Conservation (phyloP, 2,797 vertebrate species). For the Myotis vivesi region DNA sequence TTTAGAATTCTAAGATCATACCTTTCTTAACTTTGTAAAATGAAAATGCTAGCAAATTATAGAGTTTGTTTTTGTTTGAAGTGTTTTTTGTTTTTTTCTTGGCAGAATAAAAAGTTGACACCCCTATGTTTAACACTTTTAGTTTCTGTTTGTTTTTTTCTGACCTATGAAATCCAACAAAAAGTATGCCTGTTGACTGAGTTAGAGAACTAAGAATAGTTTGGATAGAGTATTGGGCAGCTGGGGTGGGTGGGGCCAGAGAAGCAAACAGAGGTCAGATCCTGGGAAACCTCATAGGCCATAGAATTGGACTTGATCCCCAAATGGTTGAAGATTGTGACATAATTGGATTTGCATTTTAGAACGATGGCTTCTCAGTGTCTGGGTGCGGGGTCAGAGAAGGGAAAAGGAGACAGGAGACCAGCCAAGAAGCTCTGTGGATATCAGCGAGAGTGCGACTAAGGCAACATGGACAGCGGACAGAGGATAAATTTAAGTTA, state of each 20-base stretch:
- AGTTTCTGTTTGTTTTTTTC: not conserved
- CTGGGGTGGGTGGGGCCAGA: not conserved
- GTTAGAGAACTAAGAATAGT: not conserved
- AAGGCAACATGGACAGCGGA: not conserved
- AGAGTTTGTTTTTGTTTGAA: constrained; percentile 35
- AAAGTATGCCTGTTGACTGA: not conserved
- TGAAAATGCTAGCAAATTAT: not conserved
- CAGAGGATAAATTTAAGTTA: not conserved
- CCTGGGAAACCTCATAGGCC: not conserved
- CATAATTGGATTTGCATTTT: constrained; percentile 9
- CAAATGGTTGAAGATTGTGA: not conserved
- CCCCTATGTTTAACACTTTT: not conserved
- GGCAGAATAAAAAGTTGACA: not conserved
- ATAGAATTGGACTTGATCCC: not conserved
- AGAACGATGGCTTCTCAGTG: not conserved
- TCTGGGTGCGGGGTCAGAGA: not conserved
- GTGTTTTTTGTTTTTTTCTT: not conserved
- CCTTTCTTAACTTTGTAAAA: not conserved
- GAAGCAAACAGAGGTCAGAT: not conserved
- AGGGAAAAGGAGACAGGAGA: not conserved
- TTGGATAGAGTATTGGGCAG: not conserved
- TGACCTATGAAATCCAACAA: not conserved
- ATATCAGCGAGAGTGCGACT: not conserved
- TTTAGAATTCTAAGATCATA: constrained; percentile 12
- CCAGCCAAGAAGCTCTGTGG: not conserved